A percentile compares a stretch with the other conserved stretches of the same genome.
Evolutionary conservation across 2,797 vertebrate species (phyloP).

Genomic region (Glossophaga mutica): DNA sequence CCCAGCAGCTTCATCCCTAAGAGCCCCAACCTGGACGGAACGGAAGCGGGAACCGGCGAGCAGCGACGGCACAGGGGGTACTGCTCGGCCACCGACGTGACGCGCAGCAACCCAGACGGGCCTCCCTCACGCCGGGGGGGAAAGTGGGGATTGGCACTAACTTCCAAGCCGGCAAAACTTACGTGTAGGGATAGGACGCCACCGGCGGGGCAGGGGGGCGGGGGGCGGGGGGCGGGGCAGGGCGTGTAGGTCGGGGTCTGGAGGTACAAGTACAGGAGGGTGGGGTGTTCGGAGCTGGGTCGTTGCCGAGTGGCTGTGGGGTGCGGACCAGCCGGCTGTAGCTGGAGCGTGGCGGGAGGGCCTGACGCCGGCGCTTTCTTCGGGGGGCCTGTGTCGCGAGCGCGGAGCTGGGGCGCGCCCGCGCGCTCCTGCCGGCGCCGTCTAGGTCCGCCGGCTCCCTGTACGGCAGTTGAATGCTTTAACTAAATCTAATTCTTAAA

Average conservation of each 20-base stretch:
- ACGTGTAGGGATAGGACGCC: background rate
- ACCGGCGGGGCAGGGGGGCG: background rate
- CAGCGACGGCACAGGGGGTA: background rate
- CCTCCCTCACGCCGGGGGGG: background rate
- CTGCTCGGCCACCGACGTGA: constrained; percentile 1
- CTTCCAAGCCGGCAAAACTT: background rate
- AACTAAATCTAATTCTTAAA: constrained; percentile 86
- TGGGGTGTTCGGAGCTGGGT: constrained; percentile 75
- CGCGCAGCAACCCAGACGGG: fast-evolving
- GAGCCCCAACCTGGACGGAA: background rate
- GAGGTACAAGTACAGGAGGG: constrained; percentile 72
- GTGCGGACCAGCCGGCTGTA: constrained; percentile 79
- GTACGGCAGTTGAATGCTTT: constrained; percentile 84
- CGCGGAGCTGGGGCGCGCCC: constrained; percentile 79
- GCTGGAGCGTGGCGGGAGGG: constrained; percentile 74
- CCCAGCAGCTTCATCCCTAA: background rate
- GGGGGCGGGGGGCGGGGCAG: background rate
- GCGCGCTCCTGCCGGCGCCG: constrained; percentile 77
- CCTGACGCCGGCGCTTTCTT: background rate
- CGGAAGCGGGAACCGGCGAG: background rate
- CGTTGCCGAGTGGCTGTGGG: constrained; percentile 67
- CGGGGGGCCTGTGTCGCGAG: constrained; percentile 75
- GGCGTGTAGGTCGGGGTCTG: constrained; percentile 73
- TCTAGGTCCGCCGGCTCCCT: constrained; percentile 81
- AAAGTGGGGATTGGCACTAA: background rate